Percentiles rank a stretch among this genome's conserved stretches.
Conservation (phyloP, 1,140 invertebrate genomes). For the Psilanteris sp. region DNA sequence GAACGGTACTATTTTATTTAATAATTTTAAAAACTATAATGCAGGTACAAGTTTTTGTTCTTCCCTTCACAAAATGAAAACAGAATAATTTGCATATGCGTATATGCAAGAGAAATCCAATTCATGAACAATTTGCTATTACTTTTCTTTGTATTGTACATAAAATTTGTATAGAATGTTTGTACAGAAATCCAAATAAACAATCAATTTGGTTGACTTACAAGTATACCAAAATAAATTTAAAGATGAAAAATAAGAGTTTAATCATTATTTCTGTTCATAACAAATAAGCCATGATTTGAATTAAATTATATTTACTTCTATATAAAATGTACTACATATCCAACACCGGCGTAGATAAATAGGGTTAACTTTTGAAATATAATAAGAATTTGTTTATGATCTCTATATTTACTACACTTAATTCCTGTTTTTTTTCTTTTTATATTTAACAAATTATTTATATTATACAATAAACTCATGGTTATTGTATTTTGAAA, state of each 20-base stretch:
- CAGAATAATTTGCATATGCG: constrained; percentile 19
- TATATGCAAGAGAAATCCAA: constrained; percentile 11
- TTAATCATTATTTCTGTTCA: too few relatives aligned
- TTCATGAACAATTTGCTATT: constrained; percentile 38
- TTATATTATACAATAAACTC: too few relatives aligned
- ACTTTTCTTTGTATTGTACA: neutral
- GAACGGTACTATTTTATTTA: constrained; percentile 59
- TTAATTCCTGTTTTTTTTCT: too few relatives aligned
- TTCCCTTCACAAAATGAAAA: constrained; percentile 36
- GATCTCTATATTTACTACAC: too few relatives aligned
- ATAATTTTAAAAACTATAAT: constrained; percentile 59
- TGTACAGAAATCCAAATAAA: too few relatives aligned
- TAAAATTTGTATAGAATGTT: too few relatives aligned
- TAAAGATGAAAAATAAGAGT: too few relatives aligned
- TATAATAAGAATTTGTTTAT: too few relatives aligned
- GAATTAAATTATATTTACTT: constrained; percentile 29
- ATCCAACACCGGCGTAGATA: constrained; percentile 35
- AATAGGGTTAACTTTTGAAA: constrained; percentile 15
- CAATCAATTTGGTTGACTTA: too few relatives aligned
- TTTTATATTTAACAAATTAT: too few relatives aligned
- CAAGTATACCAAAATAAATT: constrained; percentile 8
- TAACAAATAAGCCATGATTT: constrained; percentile 16
- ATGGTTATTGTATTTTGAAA: too few relatives aligned
- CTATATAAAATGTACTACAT: constrained; percentile 35
- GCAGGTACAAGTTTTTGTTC: constrained; percentile 57